Evolutionary conservation across 1,140 invertebrate genomes (phyloP).

Genomic region (Potamilus streckersoni): DNA sequence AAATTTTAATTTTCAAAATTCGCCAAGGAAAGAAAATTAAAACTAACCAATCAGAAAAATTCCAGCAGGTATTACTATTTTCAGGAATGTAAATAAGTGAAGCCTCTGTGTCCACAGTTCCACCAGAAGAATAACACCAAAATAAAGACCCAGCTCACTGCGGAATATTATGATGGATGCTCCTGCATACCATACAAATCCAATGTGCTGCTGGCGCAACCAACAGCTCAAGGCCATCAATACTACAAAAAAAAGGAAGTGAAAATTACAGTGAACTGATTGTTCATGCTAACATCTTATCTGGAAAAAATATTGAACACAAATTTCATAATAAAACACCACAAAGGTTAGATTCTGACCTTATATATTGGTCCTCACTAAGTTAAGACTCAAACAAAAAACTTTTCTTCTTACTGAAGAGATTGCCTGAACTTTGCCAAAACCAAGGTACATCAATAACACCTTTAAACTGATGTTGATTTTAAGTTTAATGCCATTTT

Average conservation of each 20-base stretch:
- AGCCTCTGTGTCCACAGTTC: slow-evolving; percentile 77
- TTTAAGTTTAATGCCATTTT: no score
- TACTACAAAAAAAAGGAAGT: slow-evolving; percentile 75
- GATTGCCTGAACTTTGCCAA: no score
- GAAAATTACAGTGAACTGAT: slow-evolving; percentile 4
- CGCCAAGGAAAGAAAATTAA: no score
- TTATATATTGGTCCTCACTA: no score
- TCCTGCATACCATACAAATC: slow-evolving; percentile 87
- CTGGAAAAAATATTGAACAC: no score
- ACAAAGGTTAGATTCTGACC: no score
- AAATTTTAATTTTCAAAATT: no score
- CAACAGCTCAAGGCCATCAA: slow-evolving; percentile 87
- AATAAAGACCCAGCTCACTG: slow-evolving; percentile 86
- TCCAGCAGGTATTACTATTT: slow-evolving; percentile 74
- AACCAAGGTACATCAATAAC: no score
- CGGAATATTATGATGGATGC: slow-evolving; percentile 92
- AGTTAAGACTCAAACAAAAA: no score
- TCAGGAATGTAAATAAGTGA: slow-evolving; percentile 59
- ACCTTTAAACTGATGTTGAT: no score
- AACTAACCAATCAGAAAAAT: slow-evolving; percentile 69
- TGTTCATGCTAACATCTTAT: not conserved
- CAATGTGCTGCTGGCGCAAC: slow-evolving; percentile 80
- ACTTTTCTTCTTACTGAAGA: no score
- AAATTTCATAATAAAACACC: no score
- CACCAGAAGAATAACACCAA: slow-evolving; percentile 87